Conservation (phyloP, 2,888 invertebrate species). For the Laothoe populi region DNA sequence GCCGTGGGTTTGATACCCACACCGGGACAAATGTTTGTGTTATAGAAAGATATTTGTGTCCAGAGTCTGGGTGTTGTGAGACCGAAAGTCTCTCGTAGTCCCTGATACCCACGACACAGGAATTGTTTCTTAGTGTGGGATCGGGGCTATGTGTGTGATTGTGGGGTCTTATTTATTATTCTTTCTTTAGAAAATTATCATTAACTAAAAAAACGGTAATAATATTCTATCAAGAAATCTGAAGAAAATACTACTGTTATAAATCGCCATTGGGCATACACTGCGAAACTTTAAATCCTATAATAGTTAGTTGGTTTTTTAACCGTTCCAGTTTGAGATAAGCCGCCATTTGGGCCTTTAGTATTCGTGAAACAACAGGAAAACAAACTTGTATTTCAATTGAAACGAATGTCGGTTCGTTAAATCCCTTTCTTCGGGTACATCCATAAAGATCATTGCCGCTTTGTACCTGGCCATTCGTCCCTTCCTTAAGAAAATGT, state of each 20-base stretch:
- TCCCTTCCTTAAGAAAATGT: constrained; percentile 29
- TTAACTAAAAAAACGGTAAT: too few species aligned
- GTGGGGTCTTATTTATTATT: too few species aligned
- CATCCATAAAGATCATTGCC: constrained; percentile 31
- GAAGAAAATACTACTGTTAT: background rate
- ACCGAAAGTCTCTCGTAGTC: too few species aligned
- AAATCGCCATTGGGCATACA: background rate
- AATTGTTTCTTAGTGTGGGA: too few species aligned
- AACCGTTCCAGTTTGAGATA: constrained; percentile 22
- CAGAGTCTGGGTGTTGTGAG: too few species aligned
- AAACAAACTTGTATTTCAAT: constrained; percentile 45
- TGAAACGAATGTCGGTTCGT: constrained; percentile 49
- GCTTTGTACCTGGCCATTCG: constrained; percentile 32
- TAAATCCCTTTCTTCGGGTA: constrained; percentile 44
- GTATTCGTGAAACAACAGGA: constrained; percentile 37
- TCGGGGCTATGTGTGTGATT: too few species aligned
- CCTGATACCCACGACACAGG: too few species aligned
- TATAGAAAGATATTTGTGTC: too few species aligned
- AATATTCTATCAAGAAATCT: too few species aligned
- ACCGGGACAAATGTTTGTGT: too few species aligned
- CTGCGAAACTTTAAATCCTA: constrained; percentile 9
- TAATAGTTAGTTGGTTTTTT: constrained; percentile 8
- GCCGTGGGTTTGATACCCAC: too few species aligned
- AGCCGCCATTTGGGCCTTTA: constrained; percentile 26
- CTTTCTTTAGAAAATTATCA: too few species aligned